Evolutionary conservation across 1,140 invertebrate genomes (phyloP), one percentile per base, ranked within the genome.

Genomic region (Drosophila dunni): DNA sequence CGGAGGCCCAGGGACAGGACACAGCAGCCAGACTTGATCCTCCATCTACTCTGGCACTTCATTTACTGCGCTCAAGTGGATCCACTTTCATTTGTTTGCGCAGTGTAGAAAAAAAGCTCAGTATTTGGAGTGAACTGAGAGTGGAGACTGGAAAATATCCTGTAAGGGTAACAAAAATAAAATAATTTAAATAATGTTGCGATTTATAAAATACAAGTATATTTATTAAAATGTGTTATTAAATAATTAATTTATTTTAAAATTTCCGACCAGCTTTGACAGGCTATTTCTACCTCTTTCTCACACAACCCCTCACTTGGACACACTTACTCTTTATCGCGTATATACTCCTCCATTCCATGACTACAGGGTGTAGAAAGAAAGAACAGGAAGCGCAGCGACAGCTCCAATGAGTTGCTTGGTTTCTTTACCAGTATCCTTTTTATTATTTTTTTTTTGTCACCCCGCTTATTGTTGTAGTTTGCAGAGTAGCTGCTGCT

Each of bases 1-100:
- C 62, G 53, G 40, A 61, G 33, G 44, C 79, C 64, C 57, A 60
- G 50, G 77, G 60, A 51, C 76, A 45, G 54, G 20, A n/a, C 51
- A 10, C 33, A 24, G 24, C 24, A 13, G 48, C 36, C 24, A n/a
- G 45, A 20, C 57, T 29, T 45, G 50, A 24, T 42, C 62, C 70
- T 81, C 57, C 68, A 74, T 74, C 71, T 63, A 40, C 68, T 63
- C 72, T 61, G 74, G 76, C 82, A 90, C 86, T 90, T 90, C 86
- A 90, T 90, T 90, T 90, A 79, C 86, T 78, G 81, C 86, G 79
- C 82, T 90, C 86, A 90, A 90, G 86, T 90, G 86, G 86, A 90
- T 90, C 86, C 86, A 90, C 86, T 90, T 90, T 90, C 86, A 90
- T 90, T 90, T 90, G 86, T 90, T 90, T 90, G 86, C 81, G 58